Base-by-base conservation (phyloP, 2,113 vertebrate species). In the Phycodurus eques region DNA sequence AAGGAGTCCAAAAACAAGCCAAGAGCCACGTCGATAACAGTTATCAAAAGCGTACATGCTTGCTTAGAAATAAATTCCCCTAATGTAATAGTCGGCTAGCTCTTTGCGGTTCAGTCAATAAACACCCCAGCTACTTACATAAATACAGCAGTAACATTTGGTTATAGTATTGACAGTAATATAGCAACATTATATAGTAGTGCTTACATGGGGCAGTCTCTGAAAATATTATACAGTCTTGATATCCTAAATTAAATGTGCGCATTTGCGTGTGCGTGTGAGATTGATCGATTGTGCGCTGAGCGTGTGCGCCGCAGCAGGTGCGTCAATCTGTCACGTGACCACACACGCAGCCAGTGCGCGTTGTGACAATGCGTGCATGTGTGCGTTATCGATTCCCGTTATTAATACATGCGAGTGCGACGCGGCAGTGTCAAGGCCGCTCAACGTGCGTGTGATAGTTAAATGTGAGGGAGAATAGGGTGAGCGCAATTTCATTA, bases 161-260 rank as follows among this genome's bases (percentile, higher is more conserved):
- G 13, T 33, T 60, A 42, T 63, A 43, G 4, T 13, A 5, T 44
- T 64, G 19, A 13, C 62, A 64, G 2, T 44, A 43, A n/a, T n/a
- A 27, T 57, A 49, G 9, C 9, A 62, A 39, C 60, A 39, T 62
- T 39, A 39, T 35, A 31, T 61, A 35, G 2, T 63, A n/a, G 61
- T n/a, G 19, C 42, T 63, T 19, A 43, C 35, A 43, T 31, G 57
- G 9, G 14, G 11, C 13, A 31, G 20, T 19, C 5, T 31, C 57
- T 59, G 57, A 59, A 59, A 59, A 31, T 8, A 61, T 17, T 19
- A 12, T 9, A 17, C 13, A 54, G 67, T 33, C 11, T 73, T 47
- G 8, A 70, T 44, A 64, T 66, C 14, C 47, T 70, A 27, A 77
- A 70, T 71, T 5, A 67, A 59, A 61, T 67, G 22, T 10, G 60